Evolutionary conservation across 2,888 invertebrate genomes (phyloP), one percentile per base, ranked within the genome.

Genomic region (Acronicta leporina): DNA sequence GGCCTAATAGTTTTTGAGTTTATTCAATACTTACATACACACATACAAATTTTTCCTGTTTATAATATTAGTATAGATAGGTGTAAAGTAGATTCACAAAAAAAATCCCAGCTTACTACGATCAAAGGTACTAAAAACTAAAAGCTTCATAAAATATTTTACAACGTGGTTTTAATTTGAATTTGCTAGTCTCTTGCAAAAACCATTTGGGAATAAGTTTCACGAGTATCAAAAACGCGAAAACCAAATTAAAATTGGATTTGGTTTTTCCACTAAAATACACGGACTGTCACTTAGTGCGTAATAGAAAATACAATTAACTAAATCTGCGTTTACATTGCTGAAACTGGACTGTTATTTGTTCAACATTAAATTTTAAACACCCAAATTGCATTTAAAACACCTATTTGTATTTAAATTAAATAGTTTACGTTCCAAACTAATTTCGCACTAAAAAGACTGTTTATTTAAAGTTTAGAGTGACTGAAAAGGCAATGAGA

Each of bases 341-440:
- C 49, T 63, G 49, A 13, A 13, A 33, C 15, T 43, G 46, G 45
- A 47, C 27, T 16, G 33, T 53, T 62, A 54, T 51, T 56, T n/a
- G 40, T 52, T 33, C 45, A 45, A 56, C 25, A 59, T 38, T 62
- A 51, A 30, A 42, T 43, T 51, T 59, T 25, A 52, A 40, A 41
- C 27, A 38, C 46, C 43, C 42, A 42, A 47, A 53, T 64, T 72
- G 38, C 46, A 55, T 47, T 42, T 54, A 7, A 63, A 46, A 43
- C 55, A 48, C 52, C 30, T 53, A 35, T 15, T 11, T 47, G 13
- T n/a, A 47, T 30, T 50, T 15, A 9, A 47, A 40, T 53, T 30
- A 25, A 40, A 53, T 16, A 15, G 15, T 48, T 47, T 33, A 20
- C 9, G 15, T 61, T 52, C 0, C 7, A 38, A n/a, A 5, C 13